These are phyloP conservation scores for Sebastes minor DNA, from an alignment of 2,797 vertebrate species.

Conservation along the genomic window DNA sequence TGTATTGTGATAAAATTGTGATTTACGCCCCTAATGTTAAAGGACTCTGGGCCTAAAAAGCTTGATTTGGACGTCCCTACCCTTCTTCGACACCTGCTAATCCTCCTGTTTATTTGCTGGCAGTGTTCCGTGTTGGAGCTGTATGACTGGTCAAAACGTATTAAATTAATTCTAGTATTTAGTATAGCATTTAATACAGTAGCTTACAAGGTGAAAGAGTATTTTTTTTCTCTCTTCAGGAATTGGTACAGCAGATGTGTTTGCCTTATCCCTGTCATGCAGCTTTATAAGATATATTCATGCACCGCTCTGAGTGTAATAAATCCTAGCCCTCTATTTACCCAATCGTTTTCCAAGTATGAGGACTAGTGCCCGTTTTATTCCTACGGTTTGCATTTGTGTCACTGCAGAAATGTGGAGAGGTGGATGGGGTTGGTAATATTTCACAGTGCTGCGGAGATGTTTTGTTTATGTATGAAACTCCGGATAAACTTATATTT, in stretches of 20 bases:
- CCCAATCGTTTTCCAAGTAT: background rate
- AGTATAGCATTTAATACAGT: background rate
- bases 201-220: background rate
- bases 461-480: slow-evolving; percentile 10
- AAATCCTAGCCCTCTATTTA: background rate
- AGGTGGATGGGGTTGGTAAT: background rate
- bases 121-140: background rate
- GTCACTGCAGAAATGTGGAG: background rate
- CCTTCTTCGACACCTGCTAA: too few relatives aligned
- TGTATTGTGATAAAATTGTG: too few relatives aligned
- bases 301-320: background rate
- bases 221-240: background rate
- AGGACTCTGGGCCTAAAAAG: too few relatives aligned
- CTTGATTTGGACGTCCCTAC: too few relatives aligned
- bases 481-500: slow-evolving; percentile 19
- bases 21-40: too few relatives aligned
- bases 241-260: background rate
- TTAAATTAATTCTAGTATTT: background rate
- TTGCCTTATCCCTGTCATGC: background rate
- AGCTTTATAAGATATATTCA: background rate
- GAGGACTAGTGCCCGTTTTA: background rate
- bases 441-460: background rate
- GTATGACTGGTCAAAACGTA: background rate
- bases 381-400: background rate
- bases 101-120: background rate